A percentile compares a stretch with the other conserved stretches of the same genome.
Evolutionary conservation across 1,140 invertebrate species (phyloP).

Genomic region (Ceratosolen solmsi): DNA sequence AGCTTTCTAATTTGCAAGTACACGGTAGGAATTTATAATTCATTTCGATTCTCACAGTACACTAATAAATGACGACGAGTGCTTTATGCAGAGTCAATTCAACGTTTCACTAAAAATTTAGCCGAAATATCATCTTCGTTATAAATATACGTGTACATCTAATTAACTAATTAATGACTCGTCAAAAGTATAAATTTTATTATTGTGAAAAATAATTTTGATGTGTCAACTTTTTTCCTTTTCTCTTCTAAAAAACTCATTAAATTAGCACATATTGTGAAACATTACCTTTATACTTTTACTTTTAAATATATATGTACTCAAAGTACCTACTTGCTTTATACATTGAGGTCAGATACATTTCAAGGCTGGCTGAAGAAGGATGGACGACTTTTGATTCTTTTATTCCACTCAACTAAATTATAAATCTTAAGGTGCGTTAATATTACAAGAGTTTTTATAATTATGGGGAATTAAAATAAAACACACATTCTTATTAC

Average conservation of each 20-base stretch:
- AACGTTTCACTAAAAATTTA: too few relatives aligned
- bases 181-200: too few relatives aligned
- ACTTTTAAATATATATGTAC: slow-evolving; percentile 34
- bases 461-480: background rate
- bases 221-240: background rate
- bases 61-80: too few relatives aligned
- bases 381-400: background rate
- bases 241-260: slow-evolving; percentile 2
- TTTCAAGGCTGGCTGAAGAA: slow-evolving; percentile 37
- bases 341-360: slow-evolving; percentile 19
- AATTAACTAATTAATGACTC: too few relatives aligned
- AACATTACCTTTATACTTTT: slow-evolving; percentile 7
- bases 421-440: background rate
- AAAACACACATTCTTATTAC: background rate
- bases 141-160: too few relatives aligned
- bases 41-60: too few relatives aligned
- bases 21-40: too few relatives aligned
- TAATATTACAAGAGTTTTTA: background rate
- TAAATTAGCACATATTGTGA: background rate
- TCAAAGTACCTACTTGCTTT: slow-evolving; percentile 15
- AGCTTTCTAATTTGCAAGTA: too few relatives aligned
- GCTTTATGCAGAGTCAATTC: too few relatives aligned
- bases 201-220: too few relatives aligned
- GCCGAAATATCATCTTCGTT: too few relatives aligned
- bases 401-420: background rate